Evolutionary conservation across 2,888 invertebrate genomes (phyloP), one percentile per base, ranked within the genome.

Genomic region (Macaria liturata): DNA sequence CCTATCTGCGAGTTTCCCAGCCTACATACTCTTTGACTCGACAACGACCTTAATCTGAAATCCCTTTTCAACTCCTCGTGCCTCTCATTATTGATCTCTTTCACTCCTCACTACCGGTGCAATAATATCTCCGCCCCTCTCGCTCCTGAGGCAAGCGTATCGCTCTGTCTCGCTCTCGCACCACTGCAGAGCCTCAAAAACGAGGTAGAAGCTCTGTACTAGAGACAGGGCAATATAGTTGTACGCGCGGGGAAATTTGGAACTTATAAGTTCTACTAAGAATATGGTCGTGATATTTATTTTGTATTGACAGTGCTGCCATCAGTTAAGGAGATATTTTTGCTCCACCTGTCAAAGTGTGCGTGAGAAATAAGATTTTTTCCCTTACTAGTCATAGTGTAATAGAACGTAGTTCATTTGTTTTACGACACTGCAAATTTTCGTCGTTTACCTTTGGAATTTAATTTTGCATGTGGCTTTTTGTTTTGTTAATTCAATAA

Each of bases 1-100:
- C 8, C 50, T 42, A 43, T 85, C 86, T 86, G 67, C 9, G 58
- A 78, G 74, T 79, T 85, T 84, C 72, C 83, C 76, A 76, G 72
- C 68, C 69, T 69, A 73, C 70, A 68, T 87, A 80, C 75, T 91
- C 91, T 90, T 83, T 90, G 91, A 74, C 83, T 82, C 86, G 83
- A 88, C 86, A 88, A 90, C 91, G 91, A 90, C 91, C 91, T 91
- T 91, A 91, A 91, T 91, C 91, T 91, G 91, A 91, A 91, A 91
- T 91, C 91, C 90, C 91, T 91, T 91, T 91, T 90, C 91, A 90
- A 91, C 91, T 91, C 91, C 85, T 90, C 90, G 89, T 86, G 87
- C 85, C 84, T 88, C 91, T 91, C 91, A 91, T 91, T 91, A 91
- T 91, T 89, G 91, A 91, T 91, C 91, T 91, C 91, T 91, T 91